Conservation (phyloP, 2,113 vertebrate genomes). For the Seriola dumerili region DNA sequence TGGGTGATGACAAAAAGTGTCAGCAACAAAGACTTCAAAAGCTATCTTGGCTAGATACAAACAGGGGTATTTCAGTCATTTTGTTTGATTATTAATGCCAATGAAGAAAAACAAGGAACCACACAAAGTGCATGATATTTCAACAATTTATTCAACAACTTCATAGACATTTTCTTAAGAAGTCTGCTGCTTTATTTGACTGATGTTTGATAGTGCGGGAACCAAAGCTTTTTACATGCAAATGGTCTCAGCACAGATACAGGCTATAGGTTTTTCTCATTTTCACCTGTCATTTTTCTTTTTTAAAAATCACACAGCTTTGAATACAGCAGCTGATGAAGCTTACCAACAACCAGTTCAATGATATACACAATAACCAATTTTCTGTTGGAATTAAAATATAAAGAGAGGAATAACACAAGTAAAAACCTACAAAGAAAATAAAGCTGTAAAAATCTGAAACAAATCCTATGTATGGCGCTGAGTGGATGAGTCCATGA, state of each 20-base stretch:
- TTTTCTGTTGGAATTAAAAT: conserved; percentile 87
- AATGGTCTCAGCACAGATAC: conserved; percentile 90
- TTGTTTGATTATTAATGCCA: background rate
- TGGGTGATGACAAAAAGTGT: background rate
- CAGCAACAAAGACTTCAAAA: background rate
- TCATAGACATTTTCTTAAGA: conserved; percentile 78
- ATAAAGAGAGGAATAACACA: conserved; percentile 80
- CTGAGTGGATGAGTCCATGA: conserved; percentile 80
- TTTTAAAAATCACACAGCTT: conserved; percentile 87
- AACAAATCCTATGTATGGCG: conserved; percentile 87
- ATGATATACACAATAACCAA: conserved; percentile 86
- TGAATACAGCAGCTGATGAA: conserved; percentile 92
- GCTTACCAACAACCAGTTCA: conserved; percentile 86
- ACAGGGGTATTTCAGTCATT: accelerated
- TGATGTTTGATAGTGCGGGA: conserved; percentile 72
- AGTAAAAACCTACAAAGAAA: conserved; percentile 88
- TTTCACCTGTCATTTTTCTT: conserved; percentile 83
- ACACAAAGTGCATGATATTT: conserved; percentile 50
- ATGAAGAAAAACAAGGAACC: background rate
- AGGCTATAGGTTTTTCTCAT: conserved; percentile 87
- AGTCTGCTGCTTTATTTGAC: conserved; percentile 61
- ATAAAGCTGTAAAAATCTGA: conserved; percentile 92
- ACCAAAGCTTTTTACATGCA: conserved; percentile 90
- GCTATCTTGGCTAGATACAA: background rate
- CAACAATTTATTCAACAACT: conserved; percentile 84